phyloP scores from a whole-genome alignment of 2,113 vertebrate species.

The Axis porcinus region DNA sequence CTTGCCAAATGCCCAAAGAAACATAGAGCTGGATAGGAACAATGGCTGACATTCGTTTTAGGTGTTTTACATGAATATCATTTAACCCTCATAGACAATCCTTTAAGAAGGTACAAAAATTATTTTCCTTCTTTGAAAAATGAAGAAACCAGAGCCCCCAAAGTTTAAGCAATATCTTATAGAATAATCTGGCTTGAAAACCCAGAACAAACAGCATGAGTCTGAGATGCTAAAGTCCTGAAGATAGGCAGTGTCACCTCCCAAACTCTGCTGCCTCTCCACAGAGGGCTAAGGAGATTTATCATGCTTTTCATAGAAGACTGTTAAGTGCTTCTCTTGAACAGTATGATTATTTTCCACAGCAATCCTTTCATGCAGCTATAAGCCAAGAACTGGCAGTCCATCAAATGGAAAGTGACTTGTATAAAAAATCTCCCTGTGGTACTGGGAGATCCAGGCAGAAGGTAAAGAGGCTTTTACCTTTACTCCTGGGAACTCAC shows the following conservation, averaged over 20 bases:
- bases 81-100: background rate
- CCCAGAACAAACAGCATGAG: background rate
- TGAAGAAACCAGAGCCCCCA: background rate
- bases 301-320: background rate
- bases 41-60: background rate
- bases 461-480: background rate
- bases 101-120: background rate
- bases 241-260: background rate
- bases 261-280: background rate
- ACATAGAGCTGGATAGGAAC: background rate
- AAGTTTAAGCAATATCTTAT: background rate
- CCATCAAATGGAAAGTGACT: background rate
- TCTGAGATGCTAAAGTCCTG: background rate
- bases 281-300: background rate
- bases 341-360: background rate
- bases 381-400: background rate
- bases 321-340: background rate
- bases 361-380: background rate
- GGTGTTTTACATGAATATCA: background rate
- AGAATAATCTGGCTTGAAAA: background rate
- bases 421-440: background rate
- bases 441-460: background rate
- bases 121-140: background rate
- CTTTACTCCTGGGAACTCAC: background rate
- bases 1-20: conserved; percentile 29